Evolutionary conservation across 2,888 invertebrate species (phyloP).

Genomic region (Hylaea fasciaria): DNA sequence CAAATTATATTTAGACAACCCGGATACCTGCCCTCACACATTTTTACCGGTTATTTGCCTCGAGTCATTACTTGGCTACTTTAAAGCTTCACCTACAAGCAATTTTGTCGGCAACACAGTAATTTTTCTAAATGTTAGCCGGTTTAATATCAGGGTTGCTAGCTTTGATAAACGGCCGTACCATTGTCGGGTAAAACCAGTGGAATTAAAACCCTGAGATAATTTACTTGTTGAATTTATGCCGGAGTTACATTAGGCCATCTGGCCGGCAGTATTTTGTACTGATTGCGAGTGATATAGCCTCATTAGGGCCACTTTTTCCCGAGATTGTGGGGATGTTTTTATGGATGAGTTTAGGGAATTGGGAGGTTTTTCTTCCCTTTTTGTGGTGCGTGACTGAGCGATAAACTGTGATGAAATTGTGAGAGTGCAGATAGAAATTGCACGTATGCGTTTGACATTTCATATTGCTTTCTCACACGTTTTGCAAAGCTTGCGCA

Average conservation of each 20-base stretch:
- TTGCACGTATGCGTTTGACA: too few relatives aligned
- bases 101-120: constrained; percentile 49
- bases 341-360: constrained; percentile 23
- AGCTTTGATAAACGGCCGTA: constrained; percentile 56
- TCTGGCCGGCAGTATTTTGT: constrained; percentile 56
- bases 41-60: constrained; percentile 24
- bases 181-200: constrained; percentile 49
- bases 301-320: constrained; percentile 54
- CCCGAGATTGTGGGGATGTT: constrained; percentile 30
- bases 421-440: background rate
- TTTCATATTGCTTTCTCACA: too few relatives aligned
- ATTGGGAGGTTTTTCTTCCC: constrained; percentile 23
- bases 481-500: too few relatives aligned
- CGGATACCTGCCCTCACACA: constrained; percentile 20
- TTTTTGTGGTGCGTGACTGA: constrained; percentile 3
- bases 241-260: constrained; percentile 55
- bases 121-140: constrained; percentile 55
- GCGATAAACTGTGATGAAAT: background rate
- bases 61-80: constrained; percentile 39
- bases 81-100: constrained; percentile 42
- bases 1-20: constrained; percentile 16
- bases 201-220: constrained; percentile 67
- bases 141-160: constrained; percentile 57
- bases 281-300: constrained; percentile 64
- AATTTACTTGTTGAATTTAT: constrained; percentile 70